Evolutionary conservation across 1,140 invertebrate genomes (phyloP).

Genomic region (Papilio aristodemus): DNA sequence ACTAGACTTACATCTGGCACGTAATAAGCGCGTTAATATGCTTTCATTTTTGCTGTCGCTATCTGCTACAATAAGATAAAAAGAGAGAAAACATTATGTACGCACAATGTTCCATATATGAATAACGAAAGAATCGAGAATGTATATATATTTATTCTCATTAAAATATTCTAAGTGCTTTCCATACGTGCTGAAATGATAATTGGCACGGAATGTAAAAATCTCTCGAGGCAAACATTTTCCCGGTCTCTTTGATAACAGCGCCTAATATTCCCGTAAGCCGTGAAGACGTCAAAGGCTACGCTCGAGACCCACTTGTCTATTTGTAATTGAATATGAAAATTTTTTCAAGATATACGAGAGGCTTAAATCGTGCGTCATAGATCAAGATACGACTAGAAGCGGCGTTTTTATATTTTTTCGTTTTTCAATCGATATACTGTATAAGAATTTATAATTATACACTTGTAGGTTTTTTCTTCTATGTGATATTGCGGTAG

Average conservation of each 20-base stretch:
- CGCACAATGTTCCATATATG: no score
- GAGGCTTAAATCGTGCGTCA: slow-evolving; percentile 39
- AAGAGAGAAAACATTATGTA: no score
- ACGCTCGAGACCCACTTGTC: slow-evolving; percentile 73
- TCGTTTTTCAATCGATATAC: not conserved
- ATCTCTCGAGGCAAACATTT: slow-evolving; percentile 38
- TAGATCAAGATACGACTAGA: slow-evolving; percentile 42
- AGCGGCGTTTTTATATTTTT: slow-evolving; percentile 16
- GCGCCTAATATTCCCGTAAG: slow-evolving; percentile 65
- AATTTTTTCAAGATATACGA: slow-evolving; percentile 64
- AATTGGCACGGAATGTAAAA: slow-evolving; percentile 19
- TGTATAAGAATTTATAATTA: not conserved
- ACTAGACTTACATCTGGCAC: no score
- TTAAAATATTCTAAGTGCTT: slow-evolving; percentile 15
- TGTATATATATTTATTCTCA: slow-evolving; percentile 4
- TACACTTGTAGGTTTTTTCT: not conserved
- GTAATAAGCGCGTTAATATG: no score
- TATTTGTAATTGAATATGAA: slow-evolving; percentile 80
- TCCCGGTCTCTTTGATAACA: slow-evolving; percentile 46
- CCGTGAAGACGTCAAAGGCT: slow-evolving; percentile 68
- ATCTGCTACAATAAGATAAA: no score
- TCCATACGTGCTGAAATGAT: slow-evolving; percentile 20
- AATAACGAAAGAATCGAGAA: not conserved
- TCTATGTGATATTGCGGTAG: no score
- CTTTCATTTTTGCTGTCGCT: no score